These are phyloP conservation scores for Papilio dardanus DNA, from an alignment of 1,140 invertebrate species.

Conservation along the genomic window DNA sequence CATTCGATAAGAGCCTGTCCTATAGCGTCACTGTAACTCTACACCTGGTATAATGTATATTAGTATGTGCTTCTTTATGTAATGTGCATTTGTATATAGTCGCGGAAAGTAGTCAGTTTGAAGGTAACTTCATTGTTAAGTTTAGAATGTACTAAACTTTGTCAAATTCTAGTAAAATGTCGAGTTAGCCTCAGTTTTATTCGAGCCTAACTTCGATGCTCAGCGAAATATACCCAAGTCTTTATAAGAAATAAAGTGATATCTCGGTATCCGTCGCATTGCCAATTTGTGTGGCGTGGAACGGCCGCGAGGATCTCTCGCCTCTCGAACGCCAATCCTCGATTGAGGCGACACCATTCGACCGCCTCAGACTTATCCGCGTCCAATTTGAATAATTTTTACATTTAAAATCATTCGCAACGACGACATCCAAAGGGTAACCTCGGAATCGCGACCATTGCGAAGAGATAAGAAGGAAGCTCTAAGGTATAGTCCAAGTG, in stretches of 20 bases:
- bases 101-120: too few relatives aligned
- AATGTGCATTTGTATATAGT: neutral
- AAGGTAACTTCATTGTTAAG: neutral
- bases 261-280: constrained; percentile 44
- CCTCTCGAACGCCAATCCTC: constrained; percentile 57
- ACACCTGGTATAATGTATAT: too few relatives aligned
- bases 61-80: too few relatives aligned
- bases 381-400: constrained; percentile 80
- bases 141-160: neutral
- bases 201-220: neutral
- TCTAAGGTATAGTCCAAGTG: constrained; percentile 47
- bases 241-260: constrained; percentile 36
- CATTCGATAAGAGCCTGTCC: neutral
- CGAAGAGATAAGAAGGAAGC: constrained; percentile 76
- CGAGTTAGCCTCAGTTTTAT: neutral
- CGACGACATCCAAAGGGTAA: constrained; percentile 82
- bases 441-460: constrained; percentile 78
- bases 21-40: neutral
- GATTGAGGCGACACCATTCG: constrained; percentile 61
- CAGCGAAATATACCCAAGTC: neutral
- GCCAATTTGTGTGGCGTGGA: constrained; percentile 45
- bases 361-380: constrained; percentile 70
- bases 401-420: constrained; percentile 82
- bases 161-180: neutral
- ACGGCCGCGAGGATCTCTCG: constrained; percentile 46